phyloP scores from a whole-genome alignment of 2,888 invertebrate genomes.

The Protophormia terraenovae region DNA sequence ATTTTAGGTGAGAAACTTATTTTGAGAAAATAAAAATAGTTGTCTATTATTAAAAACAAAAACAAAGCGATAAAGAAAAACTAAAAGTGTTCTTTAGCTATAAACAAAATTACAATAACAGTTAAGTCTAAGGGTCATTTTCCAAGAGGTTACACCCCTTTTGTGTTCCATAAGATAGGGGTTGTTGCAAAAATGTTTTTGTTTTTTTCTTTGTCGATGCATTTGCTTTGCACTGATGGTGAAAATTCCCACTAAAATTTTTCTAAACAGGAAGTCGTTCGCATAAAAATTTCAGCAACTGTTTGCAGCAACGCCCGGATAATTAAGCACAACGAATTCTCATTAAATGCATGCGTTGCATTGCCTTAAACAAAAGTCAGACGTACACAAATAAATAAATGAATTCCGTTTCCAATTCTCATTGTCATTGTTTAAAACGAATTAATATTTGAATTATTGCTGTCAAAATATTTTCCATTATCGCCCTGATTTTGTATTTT shows the following conservation, averaged over 20 bases:
- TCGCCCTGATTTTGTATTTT: slow-evolving; percentile 39
- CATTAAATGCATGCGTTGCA: slow-evolving; percentile 57
- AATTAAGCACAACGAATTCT: slow-evolving; percentile 67
- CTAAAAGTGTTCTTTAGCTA: slow-evolving; percentile 20
- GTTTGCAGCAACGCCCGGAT: slow-evolving; percentile 66
- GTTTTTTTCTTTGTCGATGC: background rate
- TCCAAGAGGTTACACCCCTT: slow-evolving; percentile 57
- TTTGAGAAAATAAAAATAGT: background rate
- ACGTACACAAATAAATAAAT: background rate
- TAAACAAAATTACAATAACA: background rate
- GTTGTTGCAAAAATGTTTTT: slow-evolving; percentile 36
- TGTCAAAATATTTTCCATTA: slow-evolving; percentile 65
- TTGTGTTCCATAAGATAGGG: slow-evolving; percentile 25
- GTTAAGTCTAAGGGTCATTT: slow-evolving; percentile 38
- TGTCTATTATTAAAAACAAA: background rate
- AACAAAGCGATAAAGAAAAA: background rate
- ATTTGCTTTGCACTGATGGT: slow-evolving; percentile 54
- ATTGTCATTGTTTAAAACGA: slow-evolving; percentile 32
- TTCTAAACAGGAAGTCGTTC: slow-evolving; percentile 48
- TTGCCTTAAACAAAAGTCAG: background rate
- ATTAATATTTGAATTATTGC: slow-evolving; percentile 63
- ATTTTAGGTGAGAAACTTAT: slow-evolving; percentile 39
- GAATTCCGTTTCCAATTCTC: slow-evolving; percentile 35
- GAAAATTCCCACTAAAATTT: slow-evolving; percentile 49
- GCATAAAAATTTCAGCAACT: slow-evolving; percentile 35